Evolutionary conservation across 2,797 vertebrate species (phyloP).

Genomic region (Sebastes elongatus): DNA sequence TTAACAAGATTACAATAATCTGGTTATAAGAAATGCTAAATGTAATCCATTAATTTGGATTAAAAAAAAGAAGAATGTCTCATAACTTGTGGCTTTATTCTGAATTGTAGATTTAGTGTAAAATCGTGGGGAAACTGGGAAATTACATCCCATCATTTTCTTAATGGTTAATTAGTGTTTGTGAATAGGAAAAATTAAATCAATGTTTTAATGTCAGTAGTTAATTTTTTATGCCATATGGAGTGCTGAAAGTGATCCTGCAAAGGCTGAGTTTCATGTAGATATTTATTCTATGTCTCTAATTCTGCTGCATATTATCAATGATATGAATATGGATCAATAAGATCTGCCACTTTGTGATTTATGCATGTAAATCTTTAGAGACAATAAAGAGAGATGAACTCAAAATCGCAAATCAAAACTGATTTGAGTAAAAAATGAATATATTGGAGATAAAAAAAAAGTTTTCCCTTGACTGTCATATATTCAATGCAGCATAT

Average conservation of each 20-base stretch:
- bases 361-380: background rate
- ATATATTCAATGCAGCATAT: slow-evolving; percentile 27
- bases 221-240: background rate
- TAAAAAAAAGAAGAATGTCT: slow-evolving; percentile 43
- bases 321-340: background rate
- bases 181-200: background rate
- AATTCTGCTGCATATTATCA: background rate
- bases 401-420: slow-evolving; percentile 6
- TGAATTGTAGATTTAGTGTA: slow-evolving; percentile 17
- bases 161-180: slow-evolving; percentile 20
- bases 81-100: slow-evolving; percentile 3
- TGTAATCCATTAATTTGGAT: slow-evolving; percentile 68
- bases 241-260: background rate
- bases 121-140: slow-evolving; percentile 10
- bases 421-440: background rate
- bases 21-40: slow-evolving; percentile 61
- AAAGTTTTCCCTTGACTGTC: slow-evolving; percentile 20
- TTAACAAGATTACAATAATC: slow-evolving; percentile 76
- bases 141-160: slow-evolving; percentile 1
- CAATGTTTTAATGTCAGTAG: background rate
- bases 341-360: background rate
- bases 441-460: background rate
- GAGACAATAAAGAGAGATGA: background rate
- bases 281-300: background rate
- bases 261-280: background rate